Evolutionary conservation across 2,113 vertebrate species (phyloP).

Genomic region (Pelobates fuscus): DNA sequence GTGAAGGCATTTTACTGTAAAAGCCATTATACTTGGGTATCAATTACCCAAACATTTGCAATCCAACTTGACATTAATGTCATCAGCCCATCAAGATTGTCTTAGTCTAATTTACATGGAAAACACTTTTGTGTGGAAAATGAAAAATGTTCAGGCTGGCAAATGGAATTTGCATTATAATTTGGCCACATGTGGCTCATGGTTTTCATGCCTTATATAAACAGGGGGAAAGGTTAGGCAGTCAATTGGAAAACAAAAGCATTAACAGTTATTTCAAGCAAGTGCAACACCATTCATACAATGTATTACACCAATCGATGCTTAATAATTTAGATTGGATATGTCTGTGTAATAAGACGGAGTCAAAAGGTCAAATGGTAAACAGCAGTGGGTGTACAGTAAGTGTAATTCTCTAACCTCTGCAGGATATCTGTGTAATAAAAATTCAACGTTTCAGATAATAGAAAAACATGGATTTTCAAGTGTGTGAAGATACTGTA

Average conservation of each 20-base stretch:
- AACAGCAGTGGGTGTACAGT: constrained; percentile 12
- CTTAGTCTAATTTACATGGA: constrained; percentile 62
- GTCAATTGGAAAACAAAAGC: constrained; percentile 78
- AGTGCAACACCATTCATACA: neutral
- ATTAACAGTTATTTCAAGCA: constrained; percentile 62
- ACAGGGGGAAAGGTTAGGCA: constrained; percentile 68
- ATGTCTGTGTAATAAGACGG: neutral
- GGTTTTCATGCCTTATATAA: constrained; percentile 74
- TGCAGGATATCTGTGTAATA: neutral
- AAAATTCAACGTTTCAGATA: too few species aligned
- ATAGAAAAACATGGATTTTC: too few species aligned
- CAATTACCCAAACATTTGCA: constrained; percentile 75
- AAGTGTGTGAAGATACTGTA: too few species aligned
- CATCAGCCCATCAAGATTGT: constrained; percentile 75
- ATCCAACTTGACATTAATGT: constrained; percentile 74
- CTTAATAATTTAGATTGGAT: constrained; percentile 3
- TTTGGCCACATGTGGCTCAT: constrained; percentile 59
- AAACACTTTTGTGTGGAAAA: constrained; percentile 61
- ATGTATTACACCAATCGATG: neutral
- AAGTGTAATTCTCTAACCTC: constrained; percentile 11
- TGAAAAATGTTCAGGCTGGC: constrained; percentile 56
- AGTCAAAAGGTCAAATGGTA: constrained; percentile 18
- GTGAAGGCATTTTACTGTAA: constrained; percentile 4
- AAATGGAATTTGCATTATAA: constrained; percentile 60
- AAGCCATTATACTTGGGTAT: constrained; percentile 55